Conservation (phyloP, 2,113 vertebrate genomes). For the Dasyurus viverrinus region DNA sequence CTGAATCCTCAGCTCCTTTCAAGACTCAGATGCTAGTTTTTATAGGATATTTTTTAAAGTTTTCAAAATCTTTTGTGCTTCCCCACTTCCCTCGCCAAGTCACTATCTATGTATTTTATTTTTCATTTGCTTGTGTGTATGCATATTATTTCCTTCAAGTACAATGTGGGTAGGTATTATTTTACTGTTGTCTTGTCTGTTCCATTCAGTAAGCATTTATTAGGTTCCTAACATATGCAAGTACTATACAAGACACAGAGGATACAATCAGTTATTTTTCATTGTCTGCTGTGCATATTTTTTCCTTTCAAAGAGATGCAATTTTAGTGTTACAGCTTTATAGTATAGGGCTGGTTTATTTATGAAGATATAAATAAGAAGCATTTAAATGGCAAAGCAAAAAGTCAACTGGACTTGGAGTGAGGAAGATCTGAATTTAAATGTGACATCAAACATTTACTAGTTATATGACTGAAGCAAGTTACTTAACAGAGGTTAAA, state of each 20-base stretch:
- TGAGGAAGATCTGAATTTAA: background rate
- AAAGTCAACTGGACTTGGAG: background rate
- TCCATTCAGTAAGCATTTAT: background rate
- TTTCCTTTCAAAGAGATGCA: background rate
- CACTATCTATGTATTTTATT: background rate
- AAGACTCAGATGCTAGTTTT: background rate
- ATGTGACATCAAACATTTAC: too few species aligned
- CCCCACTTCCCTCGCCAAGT: background rate
- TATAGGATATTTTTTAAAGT: background rate
- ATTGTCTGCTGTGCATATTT: background rate
- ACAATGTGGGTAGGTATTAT: background rate
- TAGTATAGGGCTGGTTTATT: background rate
- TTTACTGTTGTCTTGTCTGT: background rate
- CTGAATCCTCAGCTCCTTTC: background rate
- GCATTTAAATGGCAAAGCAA: background rate
- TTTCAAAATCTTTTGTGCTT: background rate
- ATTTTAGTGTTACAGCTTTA: background rate
- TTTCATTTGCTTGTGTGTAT: background rate
- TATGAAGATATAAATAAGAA: background rate
- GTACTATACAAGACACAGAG: background rate
- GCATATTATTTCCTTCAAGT: background rate
- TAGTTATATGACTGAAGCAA: too few species aligned
- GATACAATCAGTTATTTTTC: background rate
- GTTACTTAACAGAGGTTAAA: too few species aligned
- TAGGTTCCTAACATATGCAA: background rate